Evolutionary conservation across 1,140 invertebrate genomes (phyloP).

Genomic region (Samia ricini): DNA sequence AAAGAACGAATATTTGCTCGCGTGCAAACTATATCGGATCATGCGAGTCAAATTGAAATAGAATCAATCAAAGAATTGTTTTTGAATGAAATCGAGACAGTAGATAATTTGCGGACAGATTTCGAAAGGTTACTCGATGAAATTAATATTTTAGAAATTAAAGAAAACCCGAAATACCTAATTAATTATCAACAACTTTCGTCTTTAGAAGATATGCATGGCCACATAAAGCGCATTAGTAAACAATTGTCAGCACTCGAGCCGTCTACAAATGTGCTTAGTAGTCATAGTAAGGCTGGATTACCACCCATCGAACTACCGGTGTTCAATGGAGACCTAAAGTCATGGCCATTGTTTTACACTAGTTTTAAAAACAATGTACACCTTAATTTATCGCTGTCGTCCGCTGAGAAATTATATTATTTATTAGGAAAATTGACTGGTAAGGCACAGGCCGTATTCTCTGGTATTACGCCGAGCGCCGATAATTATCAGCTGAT

Average conservation of each 20-base stretch:
- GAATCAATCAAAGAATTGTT: background rate
- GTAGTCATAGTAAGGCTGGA: background rate
- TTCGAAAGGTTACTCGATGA: background rate
- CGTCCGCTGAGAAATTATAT: slow-evolving; percentile 4
- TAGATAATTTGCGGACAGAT: background rate
- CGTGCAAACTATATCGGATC: too few relatives aligned
- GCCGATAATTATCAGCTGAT: slow-evolving; percentile 19
- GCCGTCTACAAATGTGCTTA: too few relatives aligned
- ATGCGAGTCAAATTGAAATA: too few relatives aligned
- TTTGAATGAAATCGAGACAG: slow-evolving; percentile 1
- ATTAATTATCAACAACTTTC: slow-evolving; percentile 3
- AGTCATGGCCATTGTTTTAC: slow-evolving; percentile 1
- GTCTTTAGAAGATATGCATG: background rate
- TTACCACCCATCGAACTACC: background rate
- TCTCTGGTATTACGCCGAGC: slow-evolving; percentile 12
- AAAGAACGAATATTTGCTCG: too few relatives aligned
- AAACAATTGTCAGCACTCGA: background rate
- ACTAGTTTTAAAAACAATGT: background rate
- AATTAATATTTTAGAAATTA: background rate
- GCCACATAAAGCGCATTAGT: background rate
- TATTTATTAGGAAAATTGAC: slow-evolving; percentile 11
- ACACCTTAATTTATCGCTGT: background rate
- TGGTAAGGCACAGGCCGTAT: slow-evolving; percentile 7
- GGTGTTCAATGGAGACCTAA: background rate
- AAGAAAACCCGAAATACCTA: background rate